These are phyloP conservation scores for Drosophila recens DNA, from an alignment of 2,888 invertebrate genomes.

Conservation along the genomic window DNA sequence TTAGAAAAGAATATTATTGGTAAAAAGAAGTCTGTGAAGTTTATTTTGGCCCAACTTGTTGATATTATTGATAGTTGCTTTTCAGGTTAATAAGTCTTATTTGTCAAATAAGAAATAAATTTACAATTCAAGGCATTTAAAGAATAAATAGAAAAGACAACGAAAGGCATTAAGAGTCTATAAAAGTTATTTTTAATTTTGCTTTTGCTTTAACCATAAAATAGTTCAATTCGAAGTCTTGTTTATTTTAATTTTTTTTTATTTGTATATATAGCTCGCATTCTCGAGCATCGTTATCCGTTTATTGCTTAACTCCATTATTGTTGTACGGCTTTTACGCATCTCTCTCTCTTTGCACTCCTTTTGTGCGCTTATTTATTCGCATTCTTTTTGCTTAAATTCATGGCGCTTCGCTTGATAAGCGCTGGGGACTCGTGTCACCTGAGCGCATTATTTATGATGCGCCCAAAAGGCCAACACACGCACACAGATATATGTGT, in stretches of 20 bases:
- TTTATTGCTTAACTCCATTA: slow-evolving; percentile 52
- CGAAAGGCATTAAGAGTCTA: neutral
- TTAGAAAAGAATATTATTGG: too few relatives aligned
- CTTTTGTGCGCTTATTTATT: slow-evolving; percentile 30
- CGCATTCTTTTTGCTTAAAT: slow-evolving; percentile 47
- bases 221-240: neutral
- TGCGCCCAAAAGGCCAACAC: slow-evolving; percentile 40
- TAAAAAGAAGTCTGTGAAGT: neutral
- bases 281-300: slow-evolving; percentile 20
- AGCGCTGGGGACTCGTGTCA: slow-evolving; percentile 50
- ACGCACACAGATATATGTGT: slow-evolving; percentile 10
- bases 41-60: too few relatives aligned
- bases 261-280: neutral
- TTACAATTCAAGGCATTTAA: neutral
- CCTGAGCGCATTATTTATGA: slow-evolving; percentile 72
- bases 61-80: too few relatives aligned
- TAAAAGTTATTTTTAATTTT: neutral
- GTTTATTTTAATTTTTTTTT: too few relatives aligned
- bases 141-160: neutral
- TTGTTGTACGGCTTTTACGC: slow-evolving; percentile 14
- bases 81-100: neutral
- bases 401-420: slow-evolving; percentile 51
- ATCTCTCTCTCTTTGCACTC: slow-evolving; percentile 6
- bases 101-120: neutral
- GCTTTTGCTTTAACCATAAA: slow-evolving; percentile 4